Conservation (phyloP, 2,888 invertebrate genomes). For the Peribatodes rhomboidaria region DNA sequence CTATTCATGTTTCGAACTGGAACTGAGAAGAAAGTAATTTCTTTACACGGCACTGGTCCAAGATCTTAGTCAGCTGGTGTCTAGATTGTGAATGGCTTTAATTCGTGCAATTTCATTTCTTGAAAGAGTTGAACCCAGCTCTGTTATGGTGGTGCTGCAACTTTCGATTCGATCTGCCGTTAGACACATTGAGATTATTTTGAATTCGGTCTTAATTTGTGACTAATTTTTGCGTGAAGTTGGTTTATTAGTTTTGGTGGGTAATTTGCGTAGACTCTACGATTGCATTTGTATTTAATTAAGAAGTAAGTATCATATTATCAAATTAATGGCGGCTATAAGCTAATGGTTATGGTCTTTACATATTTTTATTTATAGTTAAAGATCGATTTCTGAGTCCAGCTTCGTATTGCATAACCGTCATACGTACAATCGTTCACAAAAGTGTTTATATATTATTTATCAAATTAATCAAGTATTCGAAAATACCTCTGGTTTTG, state of each 20-base stretch:
- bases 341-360: too few relatives aligned
- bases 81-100: constrained; percentile 39
- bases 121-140: constrained; percentile 34
- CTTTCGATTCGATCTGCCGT: constrained; percentile 36
- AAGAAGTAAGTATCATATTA: too few relatives aligned
- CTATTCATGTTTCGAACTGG: constrained; percentile 18
- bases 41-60: constrained; percentile 16
- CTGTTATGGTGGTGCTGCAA: constrained; percentile 32
- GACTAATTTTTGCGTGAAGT: constrained; percentile 22
- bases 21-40: constrained; percentile 14
- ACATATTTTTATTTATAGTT: too few relatives aligned
- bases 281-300: not conserved
- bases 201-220: constrained; percentile 19
- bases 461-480: not conserved
- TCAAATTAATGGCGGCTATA: too few relatives aligned
- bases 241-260: constrained; percentile 13
- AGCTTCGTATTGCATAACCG: not conserved
- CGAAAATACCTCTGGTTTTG: too few relatives aligned
- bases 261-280: not conserved
- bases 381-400: too few relatives aligned
- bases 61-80: constrained; percentile 17
- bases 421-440: not conserved
- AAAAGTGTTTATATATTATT: not conserved
- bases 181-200: constrained; percentile 31
- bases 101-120: constrained; percentile 30